Evolutionary conservation across 2,113 vertebrate genomes (phyloP), one percentile per base, ranked within the genome.

Genomic region (Ptilorrhoa leucosticta): DNA sequence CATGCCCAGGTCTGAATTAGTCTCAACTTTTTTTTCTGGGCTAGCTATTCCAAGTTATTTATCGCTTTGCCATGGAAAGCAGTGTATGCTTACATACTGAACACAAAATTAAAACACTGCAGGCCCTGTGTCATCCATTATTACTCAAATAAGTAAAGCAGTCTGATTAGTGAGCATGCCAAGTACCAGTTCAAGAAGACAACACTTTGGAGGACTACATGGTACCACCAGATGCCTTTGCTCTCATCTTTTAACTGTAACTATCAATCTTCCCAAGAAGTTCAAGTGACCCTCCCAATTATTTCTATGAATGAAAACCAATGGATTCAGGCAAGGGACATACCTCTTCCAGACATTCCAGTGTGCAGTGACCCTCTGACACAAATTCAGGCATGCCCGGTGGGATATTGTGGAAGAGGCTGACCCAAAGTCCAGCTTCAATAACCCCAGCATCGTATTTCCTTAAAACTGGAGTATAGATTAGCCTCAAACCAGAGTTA

Each of bases 371-470:
- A 76, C 99, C 99, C 93, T 99, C 98, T 20, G 98, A 98, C 76
- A 97, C 94, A 89, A 98, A 99, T 76, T 98, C 98, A n/a, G 98
- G 96, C 98, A 99, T 98, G 72, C 98, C 98, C 0, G 99, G 99
- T 83, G 99, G 99, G 80, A 99, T 98, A 94, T 98, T 99, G 83
- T 99, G 99, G 96, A 98, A 99, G 28, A 99, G 98, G 79, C 99
- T 99, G 77, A 99, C 98, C 99, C 98, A 99, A 79, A 99, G 98
- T 77, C 99, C 99, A 1, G 98, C 98, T 97, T 99, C 98, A 63
- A 99, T 98, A 87, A 99, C 98, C 31, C 99, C 99, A 17, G 98
- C 98, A 90, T 99, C 99, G 0, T 98, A 98, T 92, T 97, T 97
- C 93, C 98, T 97, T 97, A 98, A 92, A 85, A 96, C 95, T 4